Conservation (phyloP, 1,140 invertebrate genomes). For the Lepeophtheirus salmonis region DNA sequence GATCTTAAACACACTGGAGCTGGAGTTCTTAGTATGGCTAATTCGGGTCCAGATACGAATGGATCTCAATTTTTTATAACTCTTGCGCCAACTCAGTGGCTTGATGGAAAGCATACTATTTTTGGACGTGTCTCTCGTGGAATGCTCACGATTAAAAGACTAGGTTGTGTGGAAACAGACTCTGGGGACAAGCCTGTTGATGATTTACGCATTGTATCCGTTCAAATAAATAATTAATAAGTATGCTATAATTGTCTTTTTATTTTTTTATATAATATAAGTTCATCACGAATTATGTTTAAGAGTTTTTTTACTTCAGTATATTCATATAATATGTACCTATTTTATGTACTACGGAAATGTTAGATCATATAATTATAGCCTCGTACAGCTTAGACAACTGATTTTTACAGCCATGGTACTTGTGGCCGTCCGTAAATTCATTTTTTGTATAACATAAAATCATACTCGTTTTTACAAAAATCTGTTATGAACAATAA, state of each 20-base stretch:
- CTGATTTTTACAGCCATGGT: too few relatives aligned
- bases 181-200: conserved; percentile 72
- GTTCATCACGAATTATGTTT: too few relatives aligned
- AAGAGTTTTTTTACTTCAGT: too few relatives aligned
- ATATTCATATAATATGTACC: too few relatives aligned
- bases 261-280: not conserved
- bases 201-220: conserved; percentile 65
- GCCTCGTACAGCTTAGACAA: too few relatives aligned
- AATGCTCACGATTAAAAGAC: conserved; percentile 72
- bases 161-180: conserved; percentile 80
- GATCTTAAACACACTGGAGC: conserved; percentile 86
- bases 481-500: too few relatives aligned
- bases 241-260: not conserved
- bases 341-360: too few relatives aligned
- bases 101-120: conserved; percentile 92
- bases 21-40: conserved; percentile 63
- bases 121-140: conserved; percentile 69
- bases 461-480: too few relatives aligned
- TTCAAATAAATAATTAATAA: conserved; percentile 19
- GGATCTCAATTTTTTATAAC: conserved; percentile 98
- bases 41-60: conserved; percentile 87
- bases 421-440: too few relatives aligned
- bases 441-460: too few relatives aligned
- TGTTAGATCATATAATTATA: too few relatives aligned
- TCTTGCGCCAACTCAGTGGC: conserved; percentile 83